Conservation (phyloP, 2,797 vertebrate genomes). For the Lycodopsis pacificus region DNA sequence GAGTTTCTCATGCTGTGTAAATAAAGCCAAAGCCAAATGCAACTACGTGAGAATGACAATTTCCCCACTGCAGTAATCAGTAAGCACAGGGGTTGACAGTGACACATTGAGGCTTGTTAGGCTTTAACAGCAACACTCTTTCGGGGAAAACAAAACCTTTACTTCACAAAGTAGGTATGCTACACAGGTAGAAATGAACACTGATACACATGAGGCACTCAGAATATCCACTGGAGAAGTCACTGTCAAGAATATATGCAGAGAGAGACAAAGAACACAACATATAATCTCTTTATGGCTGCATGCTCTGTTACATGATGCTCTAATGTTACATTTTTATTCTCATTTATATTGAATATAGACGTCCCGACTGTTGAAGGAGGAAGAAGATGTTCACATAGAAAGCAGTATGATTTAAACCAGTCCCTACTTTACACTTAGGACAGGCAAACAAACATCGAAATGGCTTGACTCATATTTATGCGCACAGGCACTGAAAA, state of each 20-base stretch:
- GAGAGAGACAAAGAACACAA: neutral
- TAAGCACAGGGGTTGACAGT: constrained; percentile 39
- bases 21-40: constrained; percentile 44
- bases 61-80: constrained; percentile 3
- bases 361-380: neutral
- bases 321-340: neutral
- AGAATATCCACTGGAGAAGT: neutral
- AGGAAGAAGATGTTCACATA: neutral
- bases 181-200: constrained; percentile 21
- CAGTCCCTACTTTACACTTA: neutral
- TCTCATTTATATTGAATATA: neutral
- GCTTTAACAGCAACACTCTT: constrained; percentile 20
- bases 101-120: constrained; percentile 48
- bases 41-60: neutral
- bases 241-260: neutral
- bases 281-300: neutral
- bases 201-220: neutral
- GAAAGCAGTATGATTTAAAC: neutral
- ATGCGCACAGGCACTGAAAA: neutral
- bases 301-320: neutral
- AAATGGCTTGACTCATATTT: neutral
- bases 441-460: neutral
- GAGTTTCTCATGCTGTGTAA: constrained; percentile 41
- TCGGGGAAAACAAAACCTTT: constrained; percentile 20
- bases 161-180: constrained; percentile 11